phyloP scores from a whole-genome alignment of 2,888 invertebrate genomes.

The Netelia fuscicornis region DNA sequence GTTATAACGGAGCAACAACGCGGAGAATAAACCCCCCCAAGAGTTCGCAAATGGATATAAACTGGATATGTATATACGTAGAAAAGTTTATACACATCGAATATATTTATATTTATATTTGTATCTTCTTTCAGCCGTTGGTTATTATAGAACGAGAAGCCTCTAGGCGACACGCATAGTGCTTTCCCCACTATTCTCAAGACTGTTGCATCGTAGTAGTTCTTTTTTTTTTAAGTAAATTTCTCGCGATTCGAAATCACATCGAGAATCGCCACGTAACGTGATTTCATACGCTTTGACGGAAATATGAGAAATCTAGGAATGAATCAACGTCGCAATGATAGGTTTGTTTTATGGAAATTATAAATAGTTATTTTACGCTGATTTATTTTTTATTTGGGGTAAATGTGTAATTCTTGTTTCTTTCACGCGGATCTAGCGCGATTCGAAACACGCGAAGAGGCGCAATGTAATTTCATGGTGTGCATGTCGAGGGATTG shows the following conservation, averaged over 20 bases:
- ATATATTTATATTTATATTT: neutral
- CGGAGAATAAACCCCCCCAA: constrained; percentile 10
- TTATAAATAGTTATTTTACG: too few species aligned
- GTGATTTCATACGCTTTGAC: neutral
- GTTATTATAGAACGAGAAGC: constrained; percentile 22
- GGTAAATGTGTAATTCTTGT: too few species aligned
- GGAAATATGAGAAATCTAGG: too few species aligned
- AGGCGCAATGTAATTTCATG: neutral
- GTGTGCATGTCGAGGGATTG: neutral
- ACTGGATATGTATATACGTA: constrained; percentile 27
- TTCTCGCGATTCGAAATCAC: neutral
- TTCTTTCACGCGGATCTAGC: too few species aligned
- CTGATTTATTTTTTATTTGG: too few species aligned
- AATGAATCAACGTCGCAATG: too few species aligned
- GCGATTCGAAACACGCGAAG: too few species aligned
- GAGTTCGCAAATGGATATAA: constrained; percentile 41
- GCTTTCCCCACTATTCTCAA: neutral
- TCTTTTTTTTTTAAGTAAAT: neutral
- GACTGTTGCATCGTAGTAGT: neutral
- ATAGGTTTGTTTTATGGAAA: too few species aligned
- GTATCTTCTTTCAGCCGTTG: constrained; percentile 26
- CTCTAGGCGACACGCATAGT: constrained; percentile 29
- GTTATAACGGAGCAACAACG: constrained; percentile 48
- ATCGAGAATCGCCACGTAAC: neutral
- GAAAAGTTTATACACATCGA: neutral